Percentiles rank a stretch among this genome's conserved stretches.
These are phyloP conservation scores for Heliconius hortense DNA, from an alignment of 2,888 invertebrate species.

Conservation along the genomic window DNA sequence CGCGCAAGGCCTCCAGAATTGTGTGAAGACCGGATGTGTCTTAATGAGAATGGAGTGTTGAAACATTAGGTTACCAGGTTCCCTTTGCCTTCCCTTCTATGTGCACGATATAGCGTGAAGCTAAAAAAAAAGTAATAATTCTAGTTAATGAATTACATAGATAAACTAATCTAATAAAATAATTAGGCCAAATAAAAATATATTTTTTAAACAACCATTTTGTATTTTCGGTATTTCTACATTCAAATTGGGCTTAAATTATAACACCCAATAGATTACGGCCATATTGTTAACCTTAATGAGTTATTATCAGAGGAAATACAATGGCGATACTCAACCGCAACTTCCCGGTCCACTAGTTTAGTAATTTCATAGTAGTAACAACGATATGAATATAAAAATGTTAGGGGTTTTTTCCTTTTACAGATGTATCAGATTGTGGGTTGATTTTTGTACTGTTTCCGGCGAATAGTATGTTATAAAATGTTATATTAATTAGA, in stretches of 20 bases:
- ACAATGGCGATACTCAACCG: slow-evolving; percentile 19
- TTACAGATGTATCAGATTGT: not conserved
- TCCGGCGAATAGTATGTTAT: not conserved
- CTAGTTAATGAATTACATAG: no score
- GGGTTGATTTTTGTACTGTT: not conserved
- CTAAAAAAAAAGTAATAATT: no score
- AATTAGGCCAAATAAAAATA: no score
- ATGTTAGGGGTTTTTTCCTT: not conserved
- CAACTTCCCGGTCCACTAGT: slow-evolving; percentile 24
- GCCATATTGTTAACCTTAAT: slow-evolving; percentile 23
- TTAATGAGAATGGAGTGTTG: no score
- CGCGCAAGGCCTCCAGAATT: no score
- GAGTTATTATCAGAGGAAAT: slow-evolving; percentile 27
- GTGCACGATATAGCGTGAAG: no score
- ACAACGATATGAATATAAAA: not conserved
- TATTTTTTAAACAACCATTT: not conserved
- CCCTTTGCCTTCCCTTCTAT: no score
- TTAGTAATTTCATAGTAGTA: slow-evolving; percentile 3
- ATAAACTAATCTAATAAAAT: no score
- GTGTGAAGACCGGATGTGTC: no score
- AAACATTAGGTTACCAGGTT: no score
- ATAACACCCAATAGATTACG: slow-evolving; percentile 4
- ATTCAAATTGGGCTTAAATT: not conserved
- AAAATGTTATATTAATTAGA: not conserved
- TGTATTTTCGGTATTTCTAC: not conserved